These are phyloP conservation scores for Cirrhinus molitorella DNA, from an alignment of 2,797 vertebrate genomes.

Conservation along the genomic window DNA sequence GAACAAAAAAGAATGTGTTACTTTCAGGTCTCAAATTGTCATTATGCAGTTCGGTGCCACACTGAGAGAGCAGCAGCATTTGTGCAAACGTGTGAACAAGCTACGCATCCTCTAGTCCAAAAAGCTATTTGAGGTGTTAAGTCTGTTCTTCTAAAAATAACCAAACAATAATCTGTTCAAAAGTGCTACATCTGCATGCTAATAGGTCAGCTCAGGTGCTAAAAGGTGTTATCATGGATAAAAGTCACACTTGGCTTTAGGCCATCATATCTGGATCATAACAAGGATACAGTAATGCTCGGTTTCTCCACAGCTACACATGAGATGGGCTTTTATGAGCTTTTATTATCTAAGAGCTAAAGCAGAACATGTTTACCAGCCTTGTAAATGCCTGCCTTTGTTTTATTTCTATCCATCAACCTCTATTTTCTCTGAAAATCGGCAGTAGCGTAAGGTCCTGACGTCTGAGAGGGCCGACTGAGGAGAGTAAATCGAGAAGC, in stretches of 20 bases:
- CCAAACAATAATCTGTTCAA: background rate
- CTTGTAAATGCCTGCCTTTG: slow-evolving; percentile 8
- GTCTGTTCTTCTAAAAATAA: slow-evolving; percentile 5
- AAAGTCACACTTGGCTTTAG: background rate
- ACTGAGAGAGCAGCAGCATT: background rate
- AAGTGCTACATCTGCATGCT: background rate
- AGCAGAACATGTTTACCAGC: slow-evolving; percentile 19
- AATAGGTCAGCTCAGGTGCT: background rate
- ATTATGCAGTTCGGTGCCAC: no score
- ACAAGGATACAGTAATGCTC: slow-evolving; percentile 56
- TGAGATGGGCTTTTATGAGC: slow-evolving; percentile 55
- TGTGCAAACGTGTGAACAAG: slow-evolving; percentile 23
- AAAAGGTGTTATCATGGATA: background rate
- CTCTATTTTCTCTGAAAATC: slow-evolving; percentile 26
- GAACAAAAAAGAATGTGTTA: background rate
- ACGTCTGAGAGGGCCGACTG: background rate
- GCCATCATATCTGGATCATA: slow-evolving; percentile 12
- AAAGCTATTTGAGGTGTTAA: slow-evolving; percentile 1
- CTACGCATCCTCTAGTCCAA: background rate
- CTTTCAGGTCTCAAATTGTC: background rate
- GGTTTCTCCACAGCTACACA: slow-evolving; percentile 50
- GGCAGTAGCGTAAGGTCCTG: background rate
- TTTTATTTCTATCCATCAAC: slow-evolving; percentile 37
- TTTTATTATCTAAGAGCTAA: slow-evolving; percentile 24
- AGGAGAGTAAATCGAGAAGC: slow-evolving; percentile 34